phyloP scores from a whole-genome alignment of 2,888 invertebrate genomes.

The Steinernema scapterisci region DNA sequence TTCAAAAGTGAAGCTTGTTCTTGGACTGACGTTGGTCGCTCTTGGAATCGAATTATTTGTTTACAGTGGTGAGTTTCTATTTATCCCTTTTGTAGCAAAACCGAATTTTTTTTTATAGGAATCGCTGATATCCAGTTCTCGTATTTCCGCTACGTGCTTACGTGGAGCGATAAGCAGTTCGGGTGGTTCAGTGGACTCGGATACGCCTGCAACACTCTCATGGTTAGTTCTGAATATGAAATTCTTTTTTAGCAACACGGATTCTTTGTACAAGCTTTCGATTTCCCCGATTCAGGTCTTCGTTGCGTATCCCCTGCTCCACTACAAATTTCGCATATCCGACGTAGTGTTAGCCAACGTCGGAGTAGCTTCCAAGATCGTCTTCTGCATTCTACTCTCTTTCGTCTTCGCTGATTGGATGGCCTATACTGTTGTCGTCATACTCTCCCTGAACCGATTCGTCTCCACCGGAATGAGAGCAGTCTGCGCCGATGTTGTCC shows the following conservation, averaged over 20 bases:
- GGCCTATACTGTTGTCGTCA: conserved; percentile 56
- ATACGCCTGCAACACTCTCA: conserved; percentile 54
- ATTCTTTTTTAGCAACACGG: background rate
- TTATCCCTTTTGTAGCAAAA: background rate
- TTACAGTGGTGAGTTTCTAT: conserved; percentile 39
- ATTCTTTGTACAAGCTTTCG: background rate
- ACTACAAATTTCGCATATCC: conserved; percentile 46
- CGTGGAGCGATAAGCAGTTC: conserved; percentile 62
- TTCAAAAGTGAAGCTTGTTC: background rate
- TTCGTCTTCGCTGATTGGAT: conserved; percentile 60
- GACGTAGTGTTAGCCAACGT: conserved; percentile 66
- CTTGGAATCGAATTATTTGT: conserved; percentile 56
- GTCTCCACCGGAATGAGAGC: conserved; percentile 68
- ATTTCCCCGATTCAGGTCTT: conserved; percentile 44
- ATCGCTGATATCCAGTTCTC: conserved; percentile 60
- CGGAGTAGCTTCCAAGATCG: conserved; percentile 66
- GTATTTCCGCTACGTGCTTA: conserved; percentile 56
- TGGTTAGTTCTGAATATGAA: conserved; percentile 39
- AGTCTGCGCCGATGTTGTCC: conserved; percentile 65
- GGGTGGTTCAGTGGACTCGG: conserved; percentile 62
- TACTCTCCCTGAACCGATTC: conserved; percentile 67
- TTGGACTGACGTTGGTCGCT: conserved; percentile 52
- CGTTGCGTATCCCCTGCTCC: conserved; percentile 56
- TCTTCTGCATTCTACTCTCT: conserved; percentile 61
- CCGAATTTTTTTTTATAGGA: conserved; percentile 35